Percentiles rank a stretch among this genome's conserved stretches.
Evolutionary conservation across 2,888 invertebrate species (phyloP).

Genomic region (Lepidocyrtinus sp.): DNA sequence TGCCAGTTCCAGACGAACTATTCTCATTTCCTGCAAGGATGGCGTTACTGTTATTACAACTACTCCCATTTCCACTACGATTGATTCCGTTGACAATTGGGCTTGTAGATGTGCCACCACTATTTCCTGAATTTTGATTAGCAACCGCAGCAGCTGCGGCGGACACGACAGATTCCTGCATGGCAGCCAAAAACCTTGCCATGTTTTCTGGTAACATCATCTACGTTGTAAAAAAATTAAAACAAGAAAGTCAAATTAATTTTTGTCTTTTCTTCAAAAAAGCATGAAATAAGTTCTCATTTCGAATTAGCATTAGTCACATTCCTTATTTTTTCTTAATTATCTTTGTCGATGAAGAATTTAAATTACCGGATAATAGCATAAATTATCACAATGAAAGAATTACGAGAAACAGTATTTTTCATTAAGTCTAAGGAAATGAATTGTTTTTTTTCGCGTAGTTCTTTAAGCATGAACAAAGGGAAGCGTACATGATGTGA

Average conservation of each 20-base stretch:
- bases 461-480: too few species aligned
- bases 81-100: constrained; percentile 49
- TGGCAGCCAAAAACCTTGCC: constrained; percentile 68
- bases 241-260: constrained; percentile 39
- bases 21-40: constrained; percentile 18
- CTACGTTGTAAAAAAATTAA: constrained; percentile 54
- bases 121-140: constrained; percentile 45
- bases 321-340: constrained; percentile 46
- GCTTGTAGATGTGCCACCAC: constrained; percentile 27
- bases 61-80: constrained; percentile 26
- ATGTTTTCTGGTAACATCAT: constrained; percentile 70
- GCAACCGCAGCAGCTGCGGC: constrained; percentile 54
- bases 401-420: constrained; percentile 4
- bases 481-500: too few species aligned
- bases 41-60: constrained; percentile 23
- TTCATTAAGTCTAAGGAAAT: background rate
- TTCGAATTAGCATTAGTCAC: constrained; percentile 46
- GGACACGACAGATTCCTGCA: constrained; percentile 69
- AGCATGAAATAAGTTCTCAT: constrained; percentile 53
- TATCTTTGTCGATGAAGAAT: constrained; percentile 52
- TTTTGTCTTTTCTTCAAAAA: constrained; percentile 47
- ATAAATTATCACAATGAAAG: constrained; percentile 34
- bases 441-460: background rate
- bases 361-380: constrained; percentile 57
- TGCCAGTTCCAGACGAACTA: constrained; percentile 10